Base-by-base conservation (phyloP, 2,888 invertebrate genomes). In the Congeria kusceri region DNA sequence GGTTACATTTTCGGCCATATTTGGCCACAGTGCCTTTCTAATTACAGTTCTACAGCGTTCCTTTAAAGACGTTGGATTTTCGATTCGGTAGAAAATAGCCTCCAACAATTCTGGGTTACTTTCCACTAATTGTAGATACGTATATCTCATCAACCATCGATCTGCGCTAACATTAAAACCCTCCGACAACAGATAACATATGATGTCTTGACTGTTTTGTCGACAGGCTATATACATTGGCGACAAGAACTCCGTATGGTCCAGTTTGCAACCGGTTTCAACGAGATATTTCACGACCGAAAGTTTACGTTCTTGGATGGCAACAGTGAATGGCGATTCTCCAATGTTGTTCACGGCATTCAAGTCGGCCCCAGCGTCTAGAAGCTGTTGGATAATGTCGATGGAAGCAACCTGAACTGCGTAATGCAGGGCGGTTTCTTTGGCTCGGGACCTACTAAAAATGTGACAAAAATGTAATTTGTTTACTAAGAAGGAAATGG, bases 381-480 rank as follows among this genome's bases (percentile, higher is more conserved):
- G 74, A 9, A 90, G 77, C 27, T 68, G 67, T 64, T 83, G 47
- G 0, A 88, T 85, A 15, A 87, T 84, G 3, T 79, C 74, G 9
- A 74, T 64, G 13, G 82, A 80, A 13, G 84, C 84, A n/a, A 87
- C 80, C 69, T 88, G 87, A 5, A 86, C 87, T 25, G 89, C 90
- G 72, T 83, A 86, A 66, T 90, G 88, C 20, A 90, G 70, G 1
- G 88, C 88, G 18, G 86, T 86, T 58, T 89, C 89, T 46, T 86
- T 79, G 56, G 84, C 86, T n/a, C 72, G 56, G 11, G 82, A 80
- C 27, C 29, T 65, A 44, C 84, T 86, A 77, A 4, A 70, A 27
- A 62, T 65, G 49, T 28, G 15, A 20, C 20, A 49, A 49, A 49
- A 9, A 49, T 15, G 18, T 32, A 7, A 7, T 32, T 11, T 32